Evolutionary conservation across 2,113 vertebrate genomes (phyloP), one percentile per base, ranked within the genome.

Genomic region (Philantomba maxwellii): DNA sequence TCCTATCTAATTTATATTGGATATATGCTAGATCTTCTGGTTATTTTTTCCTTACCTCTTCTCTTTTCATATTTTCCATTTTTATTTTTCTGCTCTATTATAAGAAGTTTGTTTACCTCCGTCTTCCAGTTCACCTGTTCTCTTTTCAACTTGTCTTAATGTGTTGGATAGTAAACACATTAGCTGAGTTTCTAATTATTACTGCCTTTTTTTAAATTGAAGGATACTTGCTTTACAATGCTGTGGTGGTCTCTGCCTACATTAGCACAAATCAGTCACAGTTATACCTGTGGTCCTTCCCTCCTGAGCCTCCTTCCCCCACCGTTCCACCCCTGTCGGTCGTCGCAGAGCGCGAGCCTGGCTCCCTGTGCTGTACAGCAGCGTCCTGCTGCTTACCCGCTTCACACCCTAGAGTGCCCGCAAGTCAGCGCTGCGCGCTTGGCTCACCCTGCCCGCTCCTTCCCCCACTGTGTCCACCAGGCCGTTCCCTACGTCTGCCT

Each of bases 61-160:
- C 64, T 89, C 10, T 23, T 75, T 64, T 93, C 3, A 6, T 84
- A 26, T 57, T 89, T 92, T 81, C 33, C 60, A 1, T 81, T 93
- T 92, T 88, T 75, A 36, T 89, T 30, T 95, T 93, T 92, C 26
- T 95, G 1, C 21, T 94, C 8, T 17, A 14, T 81, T 92, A 36
- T 95, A 4, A 95, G 33, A 47, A 33, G 2, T 70, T 88, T 94
- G 55, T 85, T 93, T 92, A 53, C 43, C 21, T 92, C 58, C 95
- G 75, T 43, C 77, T 81, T 97, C 53, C 70, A 96, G 33, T 88
- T 96, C 16, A 75, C 36, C 12, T 25, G 21, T 95, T 94, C 81
- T 96, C 73, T 95, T 96, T 90, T 94, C 49, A 84, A 10, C 43
- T 94, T 88, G 47, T 82, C 81, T 90, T 93, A 92, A 19, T 21